Evolutionary conservation across 2,113 vertebrate genomes (phyloP).

Genomic region (Cyanocitta stelleri): DNA sequence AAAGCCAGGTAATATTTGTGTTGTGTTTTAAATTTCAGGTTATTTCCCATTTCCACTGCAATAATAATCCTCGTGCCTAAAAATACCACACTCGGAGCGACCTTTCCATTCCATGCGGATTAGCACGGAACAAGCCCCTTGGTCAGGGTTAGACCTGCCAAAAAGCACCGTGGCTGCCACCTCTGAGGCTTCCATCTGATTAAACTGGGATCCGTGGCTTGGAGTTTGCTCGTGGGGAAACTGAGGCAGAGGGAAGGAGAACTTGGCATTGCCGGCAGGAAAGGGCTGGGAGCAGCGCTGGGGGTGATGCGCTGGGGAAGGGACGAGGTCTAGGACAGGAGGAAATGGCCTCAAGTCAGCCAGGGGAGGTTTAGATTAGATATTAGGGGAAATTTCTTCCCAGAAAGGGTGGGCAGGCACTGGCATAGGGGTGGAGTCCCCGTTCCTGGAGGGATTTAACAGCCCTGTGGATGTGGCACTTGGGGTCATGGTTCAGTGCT

Average conservation of each 20-base stretch:
- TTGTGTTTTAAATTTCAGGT: neutral
- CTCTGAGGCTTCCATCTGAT: neutral
- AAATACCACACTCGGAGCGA: neutral
- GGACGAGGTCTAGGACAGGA: neutral
- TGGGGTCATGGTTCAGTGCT: neutral
- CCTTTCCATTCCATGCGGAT: neutral
- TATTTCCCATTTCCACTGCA: neutral
- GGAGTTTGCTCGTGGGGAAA: neutral
- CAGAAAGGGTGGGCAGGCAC: too few species aligned
- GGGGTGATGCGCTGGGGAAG: neutral
- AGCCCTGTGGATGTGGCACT: neutral
- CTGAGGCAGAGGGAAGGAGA: neutral
- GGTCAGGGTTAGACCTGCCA: neutral
- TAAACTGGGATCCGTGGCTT: neutral
- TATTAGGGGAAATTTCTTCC: neutral
- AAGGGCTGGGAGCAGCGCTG: neutral
- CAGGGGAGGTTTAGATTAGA: neutral
- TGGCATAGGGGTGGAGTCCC: neutral
- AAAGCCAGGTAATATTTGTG: neutral
- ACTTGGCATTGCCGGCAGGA: neutral
- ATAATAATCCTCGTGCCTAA: neutral
- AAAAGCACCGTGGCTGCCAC: neutral
- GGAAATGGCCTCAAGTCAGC: accelerated
- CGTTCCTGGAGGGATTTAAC: neutral
- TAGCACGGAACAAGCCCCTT: neutral